These are phyloP conservation scores for Patiria miniata DNA, from an alignment of 35 echinoderm and acorn worm species.

Conservation along the genomic window DNA sequence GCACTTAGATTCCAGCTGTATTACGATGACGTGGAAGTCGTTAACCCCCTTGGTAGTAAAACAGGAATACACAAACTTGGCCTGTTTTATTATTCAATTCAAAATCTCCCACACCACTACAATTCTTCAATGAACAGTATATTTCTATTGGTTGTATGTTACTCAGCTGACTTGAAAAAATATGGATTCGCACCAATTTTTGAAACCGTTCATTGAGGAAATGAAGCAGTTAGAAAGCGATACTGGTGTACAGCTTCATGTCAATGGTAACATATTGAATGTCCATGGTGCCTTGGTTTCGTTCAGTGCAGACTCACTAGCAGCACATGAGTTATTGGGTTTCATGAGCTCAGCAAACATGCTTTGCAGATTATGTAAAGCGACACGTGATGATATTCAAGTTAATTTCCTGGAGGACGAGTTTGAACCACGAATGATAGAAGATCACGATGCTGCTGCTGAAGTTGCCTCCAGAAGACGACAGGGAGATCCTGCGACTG, in stretches of 20 bases:
- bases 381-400: constrained; percentile 37
- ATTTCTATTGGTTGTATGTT: constrained; percentile 48
- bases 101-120: constrained; percentile 49
- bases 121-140: constrained; percentile 30
- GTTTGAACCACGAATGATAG: constrained; percentile 51
- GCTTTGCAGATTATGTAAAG: constrained; percentile 42
- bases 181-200: constrained; percentile 57
- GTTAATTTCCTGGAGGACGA: constrained; percentile 40
- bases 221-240: constrained; percentile 47
- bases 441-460: constrained; percentile 51
- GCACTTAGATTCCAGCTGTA: constrained; percentile 46
- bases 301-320: constrained; percentile 51
- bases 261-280: constrained; percentile 49
- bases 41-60: constrained; percentile 56
- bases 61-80: constrained; percentile 64
- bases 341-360: constrained; percentile 55
- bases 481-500: constrained; percentile 44
- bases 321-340: constrained; percentile 63
- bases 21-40: constrained; percentile 65
- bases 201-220: too few species aligned
- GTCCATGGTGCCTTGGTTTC: constrained; percentile 39
- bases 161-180: constrained; percentile 54
- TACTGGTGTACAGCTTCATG: constrained; percentile 50
- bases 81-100: constrained; percentile 65
- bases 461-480: background rate